Conservation (phyloP, 2,797 vertebrate species). For the Pseudomugil gertrudae region DNA sequence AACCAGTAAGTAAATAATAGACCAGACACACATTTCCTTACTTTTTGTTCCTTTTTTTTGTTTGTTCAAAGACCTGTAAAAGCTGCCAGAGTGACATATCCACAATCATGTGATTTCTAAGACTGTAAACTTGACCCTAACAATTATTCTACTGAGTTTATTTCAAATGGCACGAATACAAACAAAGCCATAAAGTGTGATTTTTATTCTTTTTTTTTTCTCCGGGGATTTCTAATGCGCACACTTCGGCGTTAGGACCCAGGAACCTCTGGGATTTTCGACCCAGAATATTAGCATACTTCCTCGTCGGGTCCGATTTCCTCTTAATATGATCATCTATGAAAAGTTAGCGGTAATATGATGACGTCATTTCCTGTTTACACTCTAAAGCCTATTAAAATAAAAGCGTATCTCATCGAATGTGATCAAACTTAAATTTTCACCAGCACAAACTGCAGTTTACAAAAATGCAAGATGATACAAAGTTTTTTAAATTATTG, state of each 20-base stretch:
- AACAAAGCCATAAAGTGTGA: not conserved
- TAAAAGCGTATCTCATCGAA: constrained; percentile 36
- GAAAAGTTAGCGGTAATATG: constrained; percentile 41
- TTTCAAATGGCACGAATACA: too few relatives aligned
- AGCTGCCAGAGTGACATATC: too few relatives aligned
- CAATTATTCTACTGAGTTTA: not conserved
- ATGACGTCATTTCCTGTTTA: constrained; percentile 51
- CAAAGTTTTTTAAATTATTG: not conserved
- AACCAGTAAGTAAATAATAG: too few relatives aligned
- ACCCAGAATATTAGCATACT: constrained; percentile 72
- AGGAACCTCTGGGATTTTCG: constrained; percentile 23
- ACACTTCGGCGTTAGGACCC: constrained; percentile 71
- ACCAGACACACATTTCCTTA: too few relatives aligned
- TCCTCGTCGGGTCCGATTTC: constrained; percentile 79
- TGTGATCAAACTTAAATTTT: not conserved
- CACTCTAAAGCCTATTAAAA: constrained; percentile 28
- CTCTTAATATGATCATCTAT: constrained; percentile 47
- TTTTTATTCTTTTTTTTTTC: not conserved
- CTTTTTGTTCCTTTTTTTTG: too few relatives aligned
- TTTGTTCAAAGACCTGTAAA: too few relatives aligned
- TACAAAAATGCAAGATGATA: not conserved
- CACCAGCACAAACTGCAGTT: not conserved
- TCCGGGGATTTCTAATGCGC: not conserved
- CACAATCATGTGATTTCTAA: not conserved
- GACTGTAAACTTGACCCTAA: not conserved